These are phyloP conservation scores for Bradypodion pumilum DNA, from an alignment of 2,797 vertebrate genomes.

Conservation along the genomic window DNA sequence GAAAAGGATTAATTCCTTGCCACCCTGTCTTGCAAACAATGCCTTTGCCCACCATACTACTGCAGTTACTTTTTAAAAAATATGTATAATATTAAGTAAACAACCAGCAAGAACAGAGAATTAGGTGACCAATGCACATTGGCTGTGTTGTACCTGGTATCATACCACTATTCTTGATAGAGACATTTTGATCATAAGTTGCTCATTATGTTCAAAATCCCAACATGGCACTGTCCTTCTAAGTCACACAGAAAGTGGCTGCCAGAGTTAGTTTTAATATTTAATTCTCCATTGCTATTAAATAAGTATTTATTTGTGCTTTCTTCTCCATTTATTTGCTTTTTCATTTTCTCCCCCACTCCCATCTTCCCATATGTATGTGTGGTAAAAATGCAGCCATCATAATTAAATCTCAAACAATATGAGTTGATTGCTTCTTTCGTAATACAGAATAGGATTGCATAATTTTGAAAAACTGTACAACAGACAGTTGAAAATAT, in stretches of 20 bases:
- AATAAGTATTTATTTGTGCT: conserved; percentile 64
- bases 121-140: background rate
- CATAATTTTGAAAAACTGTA: conserved; percentile 62
- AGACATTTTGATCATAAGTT: background rate
- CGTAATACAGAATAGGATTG: conserved; percentile 62
- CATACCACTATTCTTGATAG: background rate
- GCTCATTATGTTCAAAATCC: background rate
- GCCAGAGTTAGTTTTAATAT: conserved; percentile 41
- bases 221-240: conserved; percentile 26
- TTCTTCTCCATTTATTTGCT: conserved; percentile 63
- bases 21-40: background rate
- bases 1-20: background rate
- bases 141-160: background rate
- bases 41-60: background rate
- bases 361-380: conserved; percentile 7
- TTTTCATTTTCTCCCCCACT: conserved; percentile 45
- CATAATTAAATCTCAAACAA: conserved; percentile 69
- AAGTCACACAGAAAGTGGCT: conserved; percentile 40
- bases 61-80: background rate
- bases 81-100: background rate
- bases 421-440: conserved; percentile 68
- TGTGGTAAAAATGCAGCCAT: conserved; percentile 60
- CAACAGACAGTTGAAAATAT: conserved; percentile 58
- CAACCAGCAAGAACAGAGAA: background rate
- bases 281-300: conserved; percentile 55